Evolutionary conservation across 2,113 vertebrate species (phyloP).

Genomic region (Sialia sialis): DNA sequence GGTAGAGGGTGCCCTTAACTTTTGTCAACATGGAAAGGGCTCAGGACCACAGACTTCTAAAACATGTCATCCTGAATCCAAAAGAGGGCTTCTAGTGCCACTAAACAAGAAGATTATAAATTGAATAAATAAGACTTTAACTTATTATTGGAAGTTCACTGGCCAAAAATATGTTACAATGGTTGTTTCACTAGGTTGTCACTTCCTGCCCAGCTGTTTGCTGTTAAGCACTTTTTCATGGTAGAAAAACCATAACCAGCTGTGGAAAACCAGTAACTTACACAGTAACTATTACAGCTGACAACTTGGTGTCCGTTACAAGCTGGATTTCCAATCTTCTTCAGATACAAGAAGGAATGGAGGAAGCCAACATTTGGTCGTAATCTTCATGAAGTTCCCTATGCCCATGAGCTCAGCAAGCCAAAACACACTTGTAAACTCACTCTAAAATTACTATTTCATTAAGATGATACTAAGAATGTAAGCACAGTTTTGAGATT

Average conservation of each 20-base stretch:
- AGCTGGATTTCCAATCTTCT: constrained; percentile 23
- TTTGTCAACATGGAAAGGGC: not conserved
- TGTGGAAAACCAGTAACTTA: not conserved
- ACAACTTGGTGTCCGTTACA: not conserved
- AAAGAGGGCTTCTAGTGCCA: not conserved
- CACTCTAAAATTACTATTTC: not conserved
- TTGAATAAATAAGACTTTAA: not conserved
- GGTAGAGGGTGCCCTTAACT: not conserved
- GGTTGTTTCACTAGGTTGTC: constrained; percentile 50
- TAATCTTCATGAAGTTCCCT: not conserved
- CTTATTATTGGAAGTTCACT: not conserved
- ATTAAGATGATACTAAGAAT: not conserved
- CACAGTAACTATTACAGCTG: constrained; percentile 17
- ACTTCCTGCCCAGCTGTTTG: constrained; percentile 68
- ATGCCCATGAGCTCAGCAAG: not conserved
- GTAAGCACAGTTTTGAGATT: not conserved
- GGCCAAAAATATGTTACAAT: not conserved
- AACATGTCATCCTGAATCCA: not conserved
- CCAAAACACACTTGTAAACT: not conserved
- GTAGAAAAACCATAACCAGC: constrained; percentile 48
- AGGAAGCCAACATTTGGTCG: not conserved
- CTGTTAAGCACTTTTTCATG: constrained; percentile 33
- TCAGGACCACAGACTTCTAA: not conserved
- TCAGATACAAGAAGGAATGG: not conserved
- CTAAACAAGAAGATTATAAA: not conserved